These are phyloP conservation scores for Tetramorium alpestre DNA, from an alignment of 1,140 invertebrate genomes.

Conservation along the genomic window DNA sequence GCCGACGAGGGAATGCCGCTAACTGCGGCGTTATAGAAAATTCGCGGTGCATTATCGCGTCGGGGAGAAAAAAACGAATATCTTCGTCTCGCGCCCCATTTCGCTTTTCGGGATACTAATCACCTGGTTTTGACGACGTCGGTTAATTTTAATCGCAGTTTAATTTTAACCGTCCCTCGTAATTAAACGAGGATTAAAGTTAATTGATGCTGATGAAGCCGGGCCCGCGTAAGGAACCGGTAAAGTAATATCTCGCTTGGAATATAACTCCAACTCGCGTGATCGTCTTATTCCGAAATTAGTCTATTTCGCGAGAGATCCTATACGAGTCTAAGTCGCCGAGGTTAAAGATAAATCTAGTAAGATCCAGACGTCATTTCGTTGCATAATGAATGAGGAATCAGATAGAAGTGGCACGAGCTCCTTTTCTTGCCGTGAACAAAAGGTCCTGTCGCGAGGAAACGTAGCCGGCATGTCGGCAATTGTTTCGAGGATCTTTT, in stretches of 20 bases:
- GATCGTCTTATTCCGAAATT: conserved; percentile 5
- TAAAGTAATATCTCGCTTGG: neutral
- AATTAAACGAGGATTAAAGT: conserved; percentile 53
- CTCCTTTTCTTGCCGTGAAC: neutral
- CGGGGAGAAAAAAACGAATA: neutral
- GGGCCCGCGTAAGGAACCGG: neutral
- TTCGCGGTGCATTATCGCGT: neutral
- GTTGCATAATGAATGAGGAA: conserved; percentile 17
- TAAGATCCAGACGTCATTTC: neutral
- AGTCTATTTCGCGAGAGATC: neutral
- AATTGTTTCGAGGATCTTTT: conserved; percentile 67
- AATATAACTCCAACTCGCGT: neutral
- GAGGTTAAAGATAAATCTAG: neutral
- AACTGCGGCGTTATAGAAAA: neutral
- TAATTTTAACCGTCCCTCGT: conserved; percentile 32
- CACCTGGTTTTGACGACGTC: neutral
- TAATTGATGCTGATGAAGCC: conserved; percentile 16
- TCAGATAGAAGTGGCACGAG: neutral
- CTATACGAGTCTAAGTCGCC: neutral
- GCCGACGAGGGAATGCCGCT: neutral
- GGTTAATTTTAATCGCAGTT: conserved; percentile 47
- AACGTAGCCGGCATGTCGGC: conserved; percentile 19
- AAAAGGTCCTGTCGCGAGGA: conserved; percentile 22
- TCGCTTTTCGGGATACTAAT: conserved; percentile 1
- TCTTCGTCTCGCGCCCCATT: neutral